Conservation (phyloP, 2,888 invertebrate species). For the Cryptophagus acutangulus region DNA sequence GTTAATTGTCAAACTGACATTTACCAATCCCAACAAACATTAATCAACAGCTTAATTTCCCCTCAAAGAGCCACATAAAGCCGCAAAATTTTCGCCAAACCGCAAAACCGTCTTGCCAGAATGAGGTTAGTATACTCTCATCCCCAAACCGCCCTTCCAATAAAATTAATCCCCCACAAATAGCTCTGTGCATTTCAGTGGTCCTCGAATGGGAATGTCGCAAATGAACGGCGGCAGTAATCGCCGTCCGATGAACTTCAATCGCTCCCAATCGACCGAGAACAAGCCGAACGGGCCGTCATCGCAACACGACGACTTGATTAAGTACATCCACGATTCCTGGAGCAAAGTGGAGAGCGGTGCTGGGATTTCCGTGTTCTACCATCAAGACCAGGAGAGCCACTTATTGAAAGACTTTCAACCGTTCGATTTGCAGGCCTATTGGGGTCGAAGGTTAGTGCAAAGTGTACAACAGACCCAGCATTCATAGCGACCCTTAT, state of each 20-base stretch:
- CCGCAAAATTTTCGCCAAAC: too few species aligned
- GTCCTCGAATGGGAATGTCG: conserved; percentile 43
- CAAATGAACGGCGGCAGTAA: conserved; percentile 43
- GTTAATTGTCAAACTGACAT: too few species aligned
- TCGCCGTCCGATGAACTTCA: conserved; percentile 36
- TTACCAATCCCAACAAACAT: too few species aligned
- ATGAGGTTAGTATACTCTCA: too few species aligned
- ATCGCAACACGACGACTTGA: conserved; percentile 70
- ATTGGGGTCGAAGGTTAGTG: conserved; percentile 67
- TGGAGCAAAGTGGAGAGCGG: conserved; percentile 54
- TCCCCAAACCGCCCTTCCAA: too few species aligned
- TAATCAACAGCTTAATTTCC: conserved; percentile 1
- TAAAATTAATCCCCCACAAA: too few species aligned
- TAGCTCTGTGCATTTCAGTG: conserved; percentile 31
- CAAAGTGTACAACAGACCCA: conserved; percentile 53
- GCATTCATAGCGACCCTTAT: conserved; percentile 7
- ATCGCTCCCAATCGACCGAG: conserved; percentile 32
- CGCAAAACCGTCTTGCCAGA: too few species aligned
- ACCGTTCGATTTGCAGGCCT: conserved; percentile 73
- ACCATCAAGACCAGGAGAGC: conserved; percentile 59
- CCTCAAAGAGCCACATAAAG: too few species aligned
- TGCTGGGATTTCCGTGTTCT: conserved; percentile 50
- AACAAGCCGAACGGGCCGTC: conserved; percentile 23
- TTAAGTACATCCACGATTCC: conserved; percentile 73
- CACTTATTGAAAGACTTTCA: conserved; percentile 64